A percentile compares a stretch with the other conserved stretches of the same genome.
phyloP scores from a whole-genome alignment of 2,113 vertebrate species.

The Oreochromis tanganicae region DNA sequence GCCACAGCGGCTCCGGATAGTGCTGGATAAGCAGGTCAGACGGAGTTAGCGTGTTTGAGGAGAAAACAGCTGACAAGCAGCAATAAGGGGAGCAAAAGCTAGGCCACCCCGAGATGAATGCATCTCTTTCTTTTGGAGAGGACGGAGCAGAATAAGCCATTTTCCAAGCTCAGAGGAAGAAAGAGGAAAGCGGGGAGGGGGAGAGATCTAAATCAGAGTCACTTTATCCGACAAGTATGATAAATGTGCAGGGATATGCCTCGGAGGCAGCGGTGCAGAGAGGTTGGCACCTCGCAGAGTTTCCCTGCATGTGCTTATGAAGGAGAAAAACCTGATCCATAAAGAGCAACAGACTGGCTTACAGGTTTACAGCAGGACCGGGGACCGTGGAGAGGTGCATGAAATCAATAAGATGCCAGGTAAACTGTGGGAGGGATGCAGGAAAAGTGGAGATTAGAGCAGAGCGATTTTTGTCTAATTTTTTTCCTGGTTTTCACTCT shows the following conservation, averaged over 20 bases:
- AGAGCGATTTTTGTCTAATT: not conserved
- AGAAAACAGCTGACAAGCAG: slow-evolving; percentile 50
- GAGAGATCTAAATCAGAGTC: slow-evolving; percentile 34
- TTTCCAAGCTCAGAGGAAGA: slow-evolving; percentile 7
- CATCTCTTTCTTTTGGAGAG: not conserved
- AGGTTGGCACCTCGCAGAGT: slow-evolving; percentile 9
- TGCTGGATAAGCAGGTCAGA: slow-evolving; percentile 47
- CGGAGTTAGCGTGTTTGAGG: not conserved
- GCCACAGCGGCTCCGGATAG: not conserved
- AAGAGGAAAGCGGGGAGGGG: not conserved
- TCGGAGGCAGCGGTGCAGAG: slow-evolving; percentile 4
- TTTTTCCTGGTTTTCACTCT: not conserved
- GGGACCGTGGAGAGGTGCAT: not conserved
- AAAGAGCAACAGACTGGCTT: not conserved
- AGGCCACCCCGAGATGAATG: slow-evolving; percentile 24
- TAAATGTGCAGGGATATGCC: slow-evolving; percentile 36
- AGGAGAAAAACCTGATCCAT: not conserved
- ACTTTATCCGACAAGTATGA: slow-evolving; percentile 44
- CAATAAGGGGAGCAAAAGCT: slow-evolving; percentile 4
- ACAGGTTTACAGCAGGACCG: not conserved
- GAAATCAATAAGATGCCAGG: not conserved
- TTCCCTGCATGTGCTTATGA: not conserved
- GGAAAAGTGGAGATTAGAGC: not conserved
- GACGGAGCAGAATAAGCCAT: not conserved
- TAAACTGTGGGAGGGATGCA: not conserved